These are phyloP conservation scores for Empidonax traillii DNA, from an alignment of 2,113 vertebrate genomes.

Conservation along the genomic window DNA sequence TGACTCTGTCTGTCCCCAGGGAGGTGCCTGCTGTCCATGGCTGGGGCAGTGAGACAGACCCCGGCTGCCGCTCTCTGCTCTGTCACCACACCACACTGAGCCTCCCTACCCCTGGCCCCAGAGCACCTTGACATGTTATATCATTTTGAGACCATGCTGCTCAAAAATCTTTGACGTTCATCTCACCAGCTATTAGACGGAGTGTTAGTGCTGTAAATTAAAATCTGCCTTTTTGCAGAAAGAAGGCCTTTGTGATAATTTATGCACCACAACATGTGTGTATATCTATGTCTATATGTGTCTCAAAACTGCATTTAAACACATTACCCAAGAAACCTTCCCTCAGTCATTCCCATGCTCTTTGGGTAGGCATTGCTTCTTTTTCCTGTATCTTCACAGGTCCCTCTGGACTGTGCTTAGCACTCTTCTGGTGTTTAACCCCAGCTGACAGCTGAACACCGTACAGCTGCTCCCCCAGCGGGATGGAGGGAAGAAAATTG, in stretches of 20 bases:
- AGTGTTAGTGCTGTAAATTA: not conserved
- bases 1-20: not conserved
- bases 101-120: not conserved
- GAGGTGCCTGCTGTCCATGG: not conserved
- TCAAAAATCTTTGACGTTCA: not conserved
- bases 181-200: not conserved
- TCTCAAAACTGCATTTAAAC: not conserved
- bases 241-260: not conserved
- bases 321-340: not conserved
- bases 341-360: too few species aligned
- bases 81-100: not conserved
- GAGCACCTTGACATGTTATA: not conserved
- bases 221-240: not conserved
- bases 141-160: not conserved
- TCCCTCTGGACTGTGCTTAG: too few species aligned
- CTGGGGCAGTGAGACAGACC: not conserved
- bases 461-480: too few species aligned
- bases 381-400: too few species aligned
- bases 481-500: not conserved
- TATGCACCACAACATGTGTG: not conserved
- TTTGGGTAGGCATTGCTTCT: too few species aligned
- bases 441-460: too few species aligned
- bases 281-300: not conserved
- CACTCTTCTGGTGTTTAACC: too few species aligned
- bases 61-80: not conserved